These are phyloP conservation scores for Megaustenia siamemsis DNA, from an alignment of 2,888 invertebrate genomes.

Conservation along the genomic window DNA sequence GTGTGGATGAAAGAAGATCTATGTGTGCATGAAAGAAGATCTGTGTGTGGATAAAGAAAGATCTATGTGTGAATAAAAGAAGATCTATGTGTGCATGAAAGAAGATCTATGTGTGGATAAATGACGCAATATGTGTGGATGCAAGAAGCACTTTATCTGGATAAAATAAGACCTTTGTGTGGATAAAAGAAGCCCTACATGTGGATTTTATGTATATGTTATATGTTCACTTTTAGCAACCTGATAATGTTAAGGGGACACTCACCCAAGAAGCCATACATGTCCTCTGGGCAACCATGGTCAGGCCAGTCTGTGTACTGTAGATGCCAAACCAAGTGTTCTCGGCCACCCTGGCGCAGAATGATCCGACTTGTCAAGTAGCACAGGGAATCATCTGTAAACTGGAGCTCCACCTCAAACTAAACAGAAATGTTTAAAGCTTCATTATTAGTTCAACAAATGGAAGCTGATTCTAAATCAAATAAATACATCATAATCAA, in stretches of 20 bases:
- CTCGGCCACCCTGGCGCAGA: conserved; percentile 77
- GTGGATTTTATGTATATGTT: too few relatives aligned
- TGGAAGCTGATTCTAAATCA: too few relatives aligned
- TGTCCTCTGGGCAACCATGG: conserved; percentile 85
- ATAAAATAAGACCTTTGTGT: too few relatives aligned
- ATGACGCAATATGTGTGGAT: too few relatives aligned
- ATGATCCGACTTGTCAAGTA: conserved; percentile 80
- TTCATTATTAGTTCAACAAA: too few relatives aligned
- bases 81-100: background rate
- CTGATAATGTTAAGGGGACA: background rate
- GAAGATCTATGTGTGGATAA: background rate
- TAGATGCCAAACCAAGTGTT: conserved; percentile 87
- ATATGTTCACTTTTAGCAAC: background rate
- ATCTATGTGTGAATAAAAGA: background rate
- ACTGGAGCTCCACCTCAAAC: conserved; percentile 86
- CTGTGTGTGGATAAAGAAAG: background rate
- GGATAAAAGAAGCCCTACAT: too few relatives aligned
- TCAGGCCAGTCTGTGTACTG: conserved; percentile 89
- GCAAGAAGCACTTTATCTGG: too few relatives aligned
- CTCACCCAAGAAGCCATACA: conserved; percentile 85
- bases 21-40: background rate
- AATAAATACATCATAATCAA: too few relatives aligned
- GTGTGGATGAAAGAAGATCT: too few relatives aligned
- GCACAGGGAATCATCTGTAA: conserved; percentile 78
- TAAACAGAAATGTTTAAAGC: conserved; percentile 73